Percentiles rank a stretch among this genome's conserved stretches.
Conservation (phyloP, 1,140 invertebrate species). For the Oreohelix idahoensis region DNA sequence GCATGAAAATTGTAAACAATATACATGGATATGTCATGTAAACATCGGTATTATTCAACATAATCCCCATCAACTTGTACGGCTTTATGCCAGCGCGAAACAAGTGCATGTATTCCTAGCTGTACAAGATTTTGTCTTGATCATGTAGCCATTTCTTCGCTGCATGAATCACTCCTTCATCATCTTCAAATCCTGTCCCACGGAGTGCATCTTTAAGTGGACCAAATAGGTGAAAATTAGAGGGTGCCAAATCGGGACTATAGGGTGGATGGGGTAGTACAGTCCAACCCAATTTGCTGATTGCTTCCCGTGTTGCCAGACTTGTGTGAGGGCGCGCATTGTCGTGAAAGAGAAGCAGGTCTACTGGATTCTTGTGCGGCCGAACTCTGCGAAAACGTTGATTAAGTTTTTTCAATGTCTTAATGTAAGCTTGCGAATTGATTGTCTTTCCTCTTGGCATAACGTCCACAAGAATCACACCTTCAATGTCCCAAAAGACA, state of each 20-base stretch:
- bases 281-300: not conserved
- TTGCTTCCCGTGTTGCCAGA: not conserved
- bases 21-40: too few relatives aligned
- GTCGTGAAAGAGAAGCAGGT: not conserved
- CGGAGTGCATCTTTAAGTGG: not conserved
- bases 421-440: constrained; percentile 5
- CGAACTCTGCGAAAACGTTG: not conserved
- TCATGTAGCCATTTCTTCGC: not conserved
- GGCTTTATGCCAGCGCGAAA: not conserved
- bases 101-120: not conserved
- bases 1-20: too few relatives aligned
- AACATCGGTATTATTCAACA: constrained; percentile 9
- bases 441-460: constrained; percentile 1
- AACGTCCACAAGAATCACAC: not conserved
- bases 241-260: not conserved
- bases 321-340: not conserved
- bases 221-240: not conserved
- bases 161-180: not conserved
- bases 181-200: not conserved
- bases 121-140: not conserved
- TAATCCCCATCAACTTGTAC: not conserved
- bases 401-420: not conserved
- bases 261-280: not conserved
- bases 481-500: not conserved
- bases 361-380: not conserved